These are phyloP conservation scores for Chrysomela aeneicollis DNA, from an alignment of 2,888 invertebrate genomes.

Conservation along the genomic window DNA sequence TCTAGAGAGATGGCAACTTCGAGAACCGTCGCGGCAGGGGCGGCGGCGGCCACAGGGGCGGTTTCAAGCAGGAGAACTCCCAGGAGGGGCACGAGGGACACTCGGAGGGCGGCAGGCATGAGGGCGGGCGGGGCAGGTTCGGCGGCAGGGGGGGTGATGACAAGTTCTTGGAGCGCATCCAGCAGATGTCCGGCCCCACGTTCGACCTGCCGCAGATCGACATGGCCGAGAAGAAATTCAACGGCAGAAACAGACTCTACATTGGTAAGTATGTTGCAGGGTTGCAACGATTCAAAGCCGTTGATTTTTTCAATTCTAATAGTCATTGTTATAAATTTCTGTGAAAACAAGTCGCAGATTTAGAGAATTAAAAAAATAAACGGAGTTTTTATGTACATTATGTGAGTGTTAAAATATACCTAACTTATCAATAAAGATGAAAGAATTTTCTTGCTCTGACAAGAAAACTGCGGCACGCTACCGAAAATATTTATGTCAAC, in stretches of 20 bases:
- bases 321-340: no score
- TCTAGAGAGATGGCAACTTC: constrained; percentile 13
- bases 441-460: no score
- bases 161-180: constrained; percentile 53
- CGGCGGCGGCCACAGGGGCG: constrained; percentile 14
- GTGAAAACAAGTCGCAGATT: no score
- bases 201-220: constrained; percentile 79
- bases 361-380: no score
- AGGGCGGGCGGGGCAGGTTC: constrained; percentile 55
- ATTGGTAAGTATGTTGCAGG: constrained; percentile 82
- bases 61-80: not conserved
- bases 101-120: constrained; percentile 18
- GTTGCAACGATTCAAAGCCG: no score
- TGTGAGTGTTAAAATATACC: no score
- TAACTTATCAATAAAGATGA: no score
- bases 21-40: constrained; percentile 14
- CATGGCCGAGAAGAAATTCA: constrained; percentile 83
- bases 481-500: no score
- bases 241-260: constrained; percentile 92
- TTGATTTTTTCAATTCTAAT: no score
- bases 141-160: constrained; percentile 42
- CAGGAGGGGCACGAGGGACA: not conserved
- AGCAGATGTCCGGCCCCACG: constrained; percentile 70
- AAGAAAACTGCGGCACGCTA: no score
- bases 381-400: no score